A percentile compares a stretch with the other conserved stretches of the same genome.
Conservation (phyloP, 2,888 invertebrate species). For the Caenorhabditis uteleia region DNA sequence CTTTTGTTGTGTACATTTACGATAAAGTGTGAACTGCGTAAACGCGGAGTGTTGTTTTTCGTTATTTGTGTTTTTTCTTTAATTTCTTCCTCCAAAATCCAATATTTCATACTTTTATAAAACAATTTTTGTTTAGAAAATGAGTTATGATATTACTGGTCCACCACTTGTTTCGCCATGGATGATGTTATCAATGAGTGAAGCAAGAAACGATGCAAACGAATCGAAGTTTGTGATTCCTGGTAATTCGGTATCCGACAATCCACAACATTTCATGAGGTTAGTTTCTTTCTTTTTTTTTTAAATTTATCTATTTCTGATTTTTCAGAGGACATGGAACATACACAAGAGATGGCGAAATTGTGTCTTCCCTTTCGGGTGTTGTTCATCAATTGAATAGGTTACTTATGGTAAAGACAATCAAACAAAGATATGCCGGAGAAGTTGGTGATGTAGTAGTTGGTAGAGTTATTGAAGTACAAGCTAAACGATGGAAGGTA, state of each 20-base stretch:
- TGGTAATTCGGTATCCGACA: conserved; percentile 43
- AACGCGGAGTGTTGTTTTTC: no score
- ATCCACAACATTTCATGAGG: conserved; percentile 48
- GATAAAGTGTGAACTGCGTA: no score
- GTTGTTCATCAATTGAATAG: conserved; percentile 92
- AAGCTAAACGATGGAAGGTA: conserved; percentile 74
- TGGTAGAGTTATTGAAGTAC: conserved; percentile 90
- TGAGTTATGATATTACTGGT: conserved; percentile 24
- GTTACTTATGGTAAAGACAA: conserved; percentile 86
- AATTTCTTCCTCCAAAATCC: conserved; percentile 4
- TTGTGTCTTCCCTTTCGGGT: conserved; percentile 92
- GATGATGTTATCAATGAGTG: conserved; percentile 37
- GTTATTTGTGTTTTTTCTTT: no score
- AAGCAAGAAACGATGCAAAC: conserved; percentile 22
- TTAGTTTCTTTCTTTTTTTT: conserved; percentile 4
- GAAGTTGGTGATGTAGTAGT: conserved; percentile 97
- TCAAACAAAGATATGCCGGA: conserved; percentile 81
- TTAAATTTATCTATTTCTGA: neutral
- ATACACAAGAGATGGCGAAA: conserved; percentile 77
- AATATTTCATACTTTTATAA: conserved; percentile 3
- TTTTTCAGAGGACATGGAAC: conserved; percentile 90
- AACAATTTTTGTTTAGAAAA: conserved; percentile 2
- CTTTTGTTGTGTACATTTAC: no score
- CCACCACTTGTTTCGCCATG: conserved; percentile 39
- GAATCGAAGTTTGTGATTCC: conserved; percentile 47